phyloP scores from a whole-genome alignment of 2,888 invertebrate species.

The Dyspetes luteomarginatus region DNA sequence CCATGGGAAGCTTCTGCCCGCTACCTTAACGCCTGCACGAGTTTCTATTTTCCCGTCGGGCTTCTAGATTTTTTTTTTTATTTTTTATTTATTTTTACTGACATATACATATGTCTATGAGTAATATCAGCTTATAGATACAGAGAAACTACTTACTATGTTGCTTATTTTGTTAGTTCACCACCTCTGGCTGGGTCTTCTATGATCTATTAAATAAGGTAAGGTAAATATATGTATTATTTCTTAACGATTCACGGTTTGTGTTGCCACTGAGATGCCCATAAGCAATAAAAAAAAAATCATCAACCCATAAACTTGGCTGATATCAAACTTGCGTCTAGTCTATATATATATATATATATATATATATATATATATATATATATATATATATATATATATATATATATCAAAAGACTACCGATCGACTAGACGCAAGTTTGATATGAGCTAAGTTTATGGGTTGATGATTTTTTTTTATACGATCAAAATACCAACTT shows the following conservation, averaged over 20 bases:
- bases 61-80: constrained; percentile 25
- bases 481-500: no score
- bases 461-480: constrained; percentile 46
- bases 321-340: constrained; percentile 36
- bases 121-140: constrained; percentile 10
- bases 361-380: constrained; percentile 8
- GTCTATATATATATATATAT: constrained; percentile 38
- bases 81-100: background rate
- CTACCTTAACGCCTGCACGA: constrained; percentile 75
- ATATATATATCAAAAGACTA: constrained; percentile 19
- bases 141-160: constrained; percentile 33
- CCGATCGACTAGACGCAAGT: constrained; percentile 42
- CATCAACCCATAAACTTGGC: constrained; percentile 53
- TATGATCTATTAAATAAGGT: constrained; percentile 42
- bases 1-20: constrained; percentile 82
- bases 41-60: constrained; percentile 71
- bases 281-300: constrained; percentile 23
- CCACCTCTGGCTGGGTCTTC: constrained; percentile 16
- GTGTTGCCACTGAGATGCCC: constrained; percentile 33
- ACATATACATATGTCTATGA: background rate
- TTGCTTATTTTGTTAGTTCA: constrained; percentile 27
- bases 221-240: constrained; percentile 4
- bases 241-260: constrained; percentile 38
- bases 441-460: constrained; percentile 51
- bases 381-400: no score